Evolutionary conservation across 2,797 vertebrate species (phyloP), one percentile per base, ranked within the genome.

Genomic region (Sebastolobus altivelis): DNA sequence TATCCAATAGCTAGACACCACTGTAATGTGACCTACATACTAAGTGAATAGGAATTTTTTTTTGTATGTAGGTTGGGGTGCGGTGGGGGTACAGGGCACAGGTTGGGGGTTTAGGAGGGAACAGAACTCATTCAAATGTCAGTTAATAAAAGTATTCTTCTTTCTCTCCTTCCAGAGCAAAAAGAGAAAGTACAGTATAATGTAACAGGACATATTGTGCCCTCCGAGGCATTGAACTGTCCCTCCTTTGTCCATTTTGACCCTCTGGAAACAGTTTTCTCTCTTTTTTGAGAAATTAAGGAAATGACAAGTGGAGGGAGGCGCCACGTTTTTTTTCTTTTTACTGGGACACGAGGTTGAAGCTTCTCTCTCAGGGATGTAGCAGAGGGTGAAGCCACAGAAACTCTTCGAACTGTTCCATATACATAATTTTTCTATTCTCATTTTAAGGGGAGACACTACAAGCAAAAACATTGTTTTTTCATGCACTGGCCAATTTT

Each of bases 11-110:
- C 96, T 95, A 96, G 96, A 97, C 97, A 95, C 96, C 94, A 94
- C 96, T 95, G 96, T 96, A 96, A 96, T 97, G 97, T 97, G 98
- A 98, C 98, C 98, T 97, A 98, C 97, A 98, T 98, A 97, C 96
- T 96, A 97, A 98, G 95, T 96, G 95, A 97, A 97, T 95, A 96
- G 95, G 92, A 94, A 93, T 96, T 94, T 92, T 94, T 75, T 87
- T 92, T 88, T 90, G 85, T 92, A 93, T 89, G 90, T 95, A 91
- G 90, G 86, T 82, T 52, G 79, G 86, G 82, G 76, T 80, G 84
- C 40, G 18, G 74, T 43, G 80, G 80, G 84, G 71, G 77, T 43
- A 38, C 66, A 27, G 61, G 77, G 52, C 43, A 49, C 67, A 27
- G 72, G 70, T 77, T 71, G 83, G 80, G 81, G 77, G 46, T 78